Percentiles rank a stretch among this genome's conserved stretches.
Evolutionary conservation across 2,888 invertebrate species (phyloP).

Genomic region (Brachypalpus laphriformis): DNA sequence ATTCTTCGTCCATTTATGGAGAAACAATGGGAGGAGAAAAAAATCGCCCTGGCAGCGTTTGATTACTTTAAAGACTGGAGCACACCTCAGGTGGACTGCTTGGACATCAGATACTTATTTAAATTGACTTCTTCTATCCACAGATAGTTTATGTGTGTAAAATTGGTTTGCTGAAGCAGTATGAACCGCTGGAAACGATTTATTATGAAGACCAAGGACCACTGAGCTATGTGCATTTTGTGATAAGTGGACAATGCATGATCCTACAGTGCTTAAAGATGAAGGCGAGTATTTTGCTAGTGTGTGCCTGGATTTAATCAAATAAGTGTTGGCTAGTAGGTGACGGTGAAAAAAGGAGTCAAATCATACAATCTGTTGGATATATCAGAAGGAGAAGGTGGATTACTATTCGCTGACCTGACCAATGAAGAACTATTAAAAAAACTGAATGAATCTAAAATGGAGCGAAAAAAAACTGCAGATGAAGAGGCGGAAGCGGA

Average conservation of each 20-base stretch:
- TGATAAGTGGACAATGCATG: constrained; percentile 81
- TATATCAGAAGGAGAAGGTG: constrained; percentile 61
- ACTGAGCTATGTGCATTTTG: constrained; percentile 80
- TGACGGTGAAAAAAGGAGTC: constrained; percentile 51
- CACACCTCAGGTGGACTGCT: constrained; percentile 76
- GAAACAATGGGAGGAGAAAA: constrained; percentile 79
- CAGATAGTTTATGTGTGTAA: constrained; percentile 78
- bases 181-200: constrained; percentile 79
- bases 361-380: constrained; percentile 75
- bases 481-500: constrained; percentile 21
- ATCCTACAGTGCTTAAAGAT: constrained; percentile 81
- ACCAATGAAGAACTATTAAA: constrained; percentile 70
- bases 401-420: constrained; percentile 67
- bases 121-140: background rate
- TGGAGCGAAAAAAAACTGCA: background rate
- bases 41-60: constrained; percentile 77
- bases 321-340: constrained; percentile 50
- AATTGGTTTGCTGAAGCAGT: constrained; percentile 78
- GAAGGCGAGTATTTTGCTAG: constrained; percentile 74
- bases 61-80: constrained; percentile 80
- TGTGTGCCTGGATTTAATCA: background rate
- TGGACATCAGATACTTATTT: background rate
- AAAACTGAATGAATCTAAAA: constrained; percentile 61
- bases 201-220: constrained; percentile 79
- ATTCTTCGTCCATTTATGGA: constrained; percentile 78